phyloP scores from a whole-genome alignment of 2,113 vertebrate species.

The Ailurus styani region DNA sequence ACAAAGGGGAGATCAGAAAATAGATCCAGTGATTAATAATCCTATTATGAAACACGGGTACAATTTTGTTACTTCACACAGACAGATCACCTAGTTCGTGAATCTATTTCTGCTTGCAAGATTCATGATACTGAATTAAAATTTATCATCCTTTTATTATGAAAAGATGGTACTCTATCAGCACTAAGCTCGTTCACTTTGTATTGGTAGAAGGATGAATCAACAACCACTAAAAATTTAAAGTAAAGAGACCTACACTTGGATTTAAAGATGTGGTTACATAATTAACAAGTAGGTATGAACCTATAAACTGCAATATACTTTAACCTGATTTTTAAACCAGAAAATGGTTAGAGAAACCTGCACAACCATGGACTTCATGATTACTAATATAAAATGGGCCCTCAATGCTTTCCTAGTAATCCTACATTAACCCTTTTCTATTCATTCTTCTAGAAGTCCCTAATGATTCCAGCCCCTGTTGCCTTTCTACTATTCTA shows the following conservation, averaged over 20 bases:
- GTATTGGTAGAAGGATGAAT: background rate
- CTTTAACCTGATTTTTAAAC: background rate
- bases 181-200: background rate
- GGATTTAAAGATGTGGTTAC: constrained; percentile 43
- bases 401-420: background rate
- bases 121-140: background rate
- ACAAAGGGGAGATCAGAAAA: background rate
- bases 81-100: background rate
- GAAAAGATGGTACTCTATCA: constrained; percentile 13
- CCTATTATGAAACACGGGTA: background rate
- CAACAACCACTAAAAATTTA: background rate
- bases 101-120: background rate
- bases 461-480: background rate
- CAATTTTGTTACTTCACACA: background rate
- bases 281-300: background rate
- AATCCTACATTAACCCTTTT: background rate
- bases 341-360: background rate
- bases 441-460: background rate
- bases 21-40: background rate
- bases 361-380: background rate
- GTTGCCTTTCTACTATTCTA: background rate
- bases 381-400: background rate
- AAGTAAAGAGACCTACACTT: constrained; percentile 7
- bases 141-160: background rate
- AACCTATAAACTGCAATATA: background rate